Evolutionary conservation across 2,888 invertebrate species (phyloP).

Genomic region (Drosophila greeni): DNA sequence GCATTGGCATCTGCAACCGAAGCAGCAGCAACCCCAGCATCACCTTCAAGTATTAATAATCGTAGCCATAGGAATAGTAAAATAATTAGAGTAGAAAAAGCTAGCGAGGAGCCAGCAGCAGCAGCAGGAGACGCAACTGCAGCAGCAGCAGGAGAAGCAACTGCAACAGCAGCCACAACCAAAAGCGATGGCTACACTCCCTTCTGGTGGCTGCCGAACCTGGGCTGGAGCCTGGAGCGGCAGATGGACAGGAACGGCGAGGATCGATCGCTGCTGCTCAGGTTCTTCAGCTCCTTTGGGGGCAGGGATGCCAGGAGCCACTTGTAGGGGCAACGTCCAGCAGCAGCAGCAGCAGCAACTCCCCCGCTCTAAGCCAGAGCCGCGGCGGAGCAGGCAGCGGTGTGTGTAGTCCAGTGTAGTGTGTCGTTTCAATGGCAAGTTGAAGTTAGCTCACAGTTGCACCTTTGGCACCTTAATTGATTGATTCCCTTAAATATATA

Average conservation of each 20-base stretch:
- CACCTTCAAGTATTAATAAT: slow-evolving; percentile 65
- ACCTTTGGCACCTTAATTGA: slow-evolving; percentile 7
- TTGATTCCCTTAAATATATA: not conserved
- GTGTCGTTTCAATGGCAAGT: slow-evolving; percentile 56
- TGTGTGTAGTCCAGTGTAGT: slow-evolving; percentile 20
- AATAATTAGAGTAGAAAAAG: slow-evolving; percentile 65
- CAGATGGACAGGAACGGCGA: slow-evolving; percentile 56
- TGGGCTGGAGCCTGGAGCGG: slow-evolving; percentile 74
- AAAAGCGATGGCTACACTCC: slow-evolving; percentile 56
- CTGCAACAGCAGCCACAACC: slow-evolving; percentile 36
- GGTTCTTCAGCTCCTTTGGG: slow-evolving; percentile 70
- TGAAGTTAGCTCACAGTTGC: slow-evolving; percentile 57
- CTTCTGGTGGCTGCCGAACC: slow-evolving; percentile 77
- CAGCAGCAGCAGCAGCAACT: slow-evolving; percentile 26
- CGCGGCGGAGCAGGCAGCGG: slow-evolving; percentile 4
- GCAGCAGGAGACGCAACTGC: slow-evolving; percentile 31
- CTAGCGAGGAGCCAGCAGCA: slow-evolving; percentile 35
- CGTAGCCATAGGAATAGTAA: slow-evolving; percentile 75
- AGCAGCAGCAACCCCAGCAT: slow-evolving; percentile 34
- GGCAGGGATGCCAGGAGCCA: slow-evolving; percentile 21
- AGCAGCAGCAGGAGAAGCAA: slow-evolving; percentile 10
- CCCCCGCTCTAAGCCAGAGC: slow-evolving; percentile 21
- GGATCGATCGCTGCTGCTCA: slow-evolving; percentile 73
- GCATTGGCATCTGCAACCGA: slow-evolving; percentile 6
- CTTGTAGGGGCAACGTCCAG: slow-evolving; percentile 22